These are phyloP conservation scores for Sander vitreus DNA, from an alignment of 2,113 vertebrate genomes.

Conservation along the genomic window DNA sequence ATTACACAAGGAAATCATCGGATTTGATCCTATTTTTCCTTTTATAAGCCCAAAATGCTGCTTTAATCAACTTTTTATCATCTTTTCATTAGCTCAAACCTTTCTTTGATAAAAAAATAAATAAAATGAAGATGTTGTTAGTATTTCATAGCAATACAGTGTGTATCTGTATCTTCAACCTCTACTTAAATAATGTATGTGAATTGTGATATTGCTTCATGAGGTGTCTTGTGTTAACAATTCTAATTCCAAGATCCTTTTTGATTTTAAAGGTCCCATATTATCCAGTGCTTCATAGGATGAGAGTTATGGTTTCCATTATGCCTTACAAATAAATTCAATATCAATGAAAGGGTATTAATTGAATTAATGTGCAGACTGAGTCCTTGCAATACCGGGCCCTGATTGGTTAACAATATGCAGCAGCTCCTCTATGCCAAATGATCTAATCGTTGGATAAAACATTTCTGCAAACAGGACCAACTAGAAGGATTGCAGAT, in stretches of 20 bases:
- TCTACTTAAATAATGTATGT: not conserved
- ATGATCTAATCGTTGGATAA: not conserved
- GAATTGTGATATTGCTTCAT: not conserved
- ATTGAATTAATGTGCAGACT: conserved; percentile 2
- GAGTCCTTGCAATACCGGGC: not conserved
- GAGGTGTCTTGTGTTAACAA: not conserved
- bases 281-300: not conserved
- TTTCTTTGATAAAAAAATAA: not conserved
- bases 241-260: not conserved
- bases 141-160: not conserved
- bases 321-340: conserved; percentile 4
- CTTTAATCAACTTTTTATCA: not conserved
- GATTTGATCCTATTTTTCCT: not conserved
- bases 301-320: not conserved
- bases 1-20: not conserved
- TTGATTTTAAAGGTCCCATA: not conserved
- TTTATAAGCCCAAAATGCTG: not conserved
- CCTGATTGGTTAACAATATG: not conserved
- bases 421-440: conserved; percentile 2
- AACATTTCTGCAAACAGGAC: not conserved
- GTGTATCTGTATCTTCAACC: not conserved
- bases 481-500: not conserved
- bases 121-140: not conserved
- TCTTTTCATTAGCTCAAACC: not conserved
- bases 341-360: conserved; percentile 1